A percentile compares a stretch with the other conserved stretches of the same genome.
Evolutionary conservation across 2,113 vertebrate genomes (phyloP).

Genomic region (Syrrhaptes paradoxus): DNA sequence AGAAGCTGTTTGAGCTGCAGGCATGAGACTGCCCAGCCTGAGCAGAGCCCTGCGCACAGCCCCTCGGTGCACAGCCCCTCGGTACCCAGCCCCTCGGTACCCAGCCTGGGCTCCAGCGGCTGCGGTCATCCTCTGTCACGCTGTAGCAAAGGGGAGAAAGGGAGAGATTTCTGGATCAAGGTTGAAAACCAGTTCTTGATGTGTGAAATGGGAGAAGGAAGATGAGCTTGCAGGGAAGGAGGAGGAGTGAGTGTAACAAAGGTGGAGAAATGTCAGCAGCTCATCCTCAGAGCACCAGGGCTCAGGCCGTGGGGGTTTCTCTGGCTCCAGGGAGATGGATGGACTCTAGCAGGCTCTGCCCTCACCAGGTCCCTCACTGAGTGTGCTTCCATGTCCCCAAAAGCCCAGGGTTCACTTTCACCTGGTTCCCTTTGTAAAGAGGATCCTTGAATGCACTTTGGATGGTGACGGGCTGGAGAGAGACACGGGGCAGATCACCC

Average conservation of each 20-base stretch:
- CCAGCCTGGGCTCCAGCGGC: neutral
- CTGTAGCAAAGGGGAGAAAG: neutral
- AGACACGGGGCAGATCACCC: neutral
- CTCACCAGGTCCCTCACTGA: neutral
- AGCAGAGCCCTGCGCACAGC: rapidly evolving
- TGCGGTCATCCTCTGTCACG: rapidly evolving
- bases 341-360: neutral
- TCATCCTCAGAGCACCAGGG: neutral
- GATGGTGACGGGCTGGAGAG: neutral
- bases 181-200: neutral
- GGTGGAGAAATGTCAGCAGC: neutral
- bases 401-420: neutral
- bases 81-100: neutral
- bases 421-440: neutral
- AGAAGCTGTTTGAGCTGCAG: neutral
- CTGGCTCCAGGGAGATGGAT: rapidly evolving
- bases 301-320: neutral
- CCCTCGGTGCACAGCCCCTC: no score
- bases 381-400: neutral
- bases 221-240: neutral
- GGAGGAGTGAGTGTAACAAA: neutral
- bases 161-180: neutral
- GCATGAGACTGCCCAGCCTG: neutral
- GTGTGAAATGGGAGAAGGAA: neutral
- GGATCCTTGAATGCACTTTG: neutral